These are phyloP conservation scores for Dromius quadrimaculatus DNA, from an alignment of 2,888 invertebrate genomes.

Conservation along the genomic window DNA sequence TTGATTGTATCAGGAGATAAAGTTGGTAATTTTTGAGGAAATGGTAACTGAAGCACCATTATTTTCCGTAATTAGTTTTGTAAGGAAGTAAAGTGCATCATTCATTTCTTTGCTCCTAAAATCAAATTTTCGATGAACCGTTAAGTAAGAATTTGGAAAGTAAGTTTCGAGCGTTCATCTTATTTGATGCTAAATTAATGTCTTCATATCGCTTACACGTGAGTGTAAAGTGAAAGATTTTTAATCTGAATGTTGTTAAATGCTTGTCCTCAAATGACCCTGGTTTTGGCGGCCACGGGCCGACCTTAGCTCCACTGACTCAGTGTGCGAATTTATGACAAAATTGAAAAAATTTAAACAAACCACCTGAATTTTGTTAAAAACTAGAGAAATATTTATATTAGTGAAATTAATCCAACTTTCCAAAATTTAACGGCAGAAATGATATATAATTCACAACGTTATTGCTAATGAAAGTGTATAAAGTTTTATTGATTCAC, in stretches of 20 bases:
- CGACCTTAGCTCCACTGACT: constrained; percentile 59
- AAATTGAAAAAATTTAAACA: no score
- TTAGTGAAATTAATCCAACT: constrained; percentile 1
- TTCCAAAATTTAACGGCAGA: constrained; percentile 10
- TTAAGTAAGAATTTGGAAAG: no score
- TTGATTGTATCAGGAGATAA: constrained; percentile 4
- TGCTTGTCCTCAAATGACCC: constrained; percentile 54
- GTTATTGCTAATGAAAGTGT: constrained; percentile 15
- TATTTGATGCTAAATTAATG: no score
- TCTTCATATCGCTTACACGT: no score
- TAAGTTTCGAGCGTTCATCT: no score
- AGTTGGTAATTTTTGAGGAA: no score
- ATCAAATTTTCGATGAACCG: no score
- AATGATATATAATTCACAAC: constrained; percentile 2
- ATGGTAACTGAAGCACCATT: no score
- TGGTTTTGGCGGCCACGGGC: constrained; percentile 57
- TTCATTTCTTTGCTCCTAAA: no score
- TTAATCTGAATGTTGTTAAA: not conserved
- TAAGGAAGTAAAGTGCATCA: constrained; percentile 32
- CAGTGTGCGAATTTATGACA: no score
- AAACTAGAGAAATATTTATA: not conserved
- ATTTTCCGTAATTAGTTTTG: no score
- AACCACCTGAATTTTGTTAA: not conserved
- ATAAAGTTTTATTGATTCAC: constrained; percentile 11
- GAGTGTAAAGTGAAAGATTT: no score